Conservation (phyloP, 1,140 invertebrate species). For the Geopemphigus sp. region DNA sequence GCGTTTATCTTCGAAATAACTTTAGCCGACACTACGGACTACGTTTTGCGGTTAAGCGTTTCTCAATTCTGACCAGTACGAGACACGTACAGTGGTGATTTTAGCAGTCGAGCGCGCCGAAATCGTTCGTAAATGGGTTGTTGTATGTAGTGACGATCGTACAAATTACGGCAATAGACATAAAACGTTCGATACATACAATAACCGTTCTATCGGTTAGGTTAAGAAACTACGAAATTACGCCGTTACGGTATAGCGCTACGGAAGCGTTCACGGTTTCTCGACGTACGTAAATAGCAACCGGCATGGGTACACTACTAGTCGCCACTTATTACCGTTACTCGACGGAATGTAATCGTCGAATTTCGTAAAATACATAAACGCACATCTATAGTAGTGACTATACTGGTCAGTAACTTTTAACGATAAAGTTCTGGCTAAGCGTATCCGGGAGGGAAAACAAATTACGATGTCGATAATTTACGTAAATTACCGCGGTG, state of each 20-base stretch:
- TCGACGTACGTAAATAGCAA: not conserved
- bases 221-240: no score
- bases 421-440: no score
- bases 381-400: not conserved
- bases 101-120: not conserved
- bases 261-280: not conserved
- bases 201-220: no score
- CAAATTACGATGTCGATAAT: no score
- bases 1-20: not conserved
- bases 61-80: no score
- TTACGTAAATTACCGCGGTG: no score
- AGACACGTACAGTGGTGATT: no score
- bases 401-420: no score
- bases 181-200: no score
- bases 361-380: not conserved
- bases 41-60: not conserved
- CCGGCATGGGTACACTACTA: not conserved
- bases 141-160: not conserved
- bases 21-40: not conserved
- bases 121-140: not conserved
- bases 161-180: not conserved
- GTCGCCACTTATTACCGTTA: not conserved
- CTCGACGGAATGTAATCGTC: not conserved
- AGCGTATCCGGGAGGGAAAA: no score
- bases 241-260: not conserved